Percentiles rank a stretch among this genome's conserved stretches.
Evolutionary conservation across 2,113 vertebrate genomes (phyloP).

Genomic region (Carassius gibelio): DNA sequence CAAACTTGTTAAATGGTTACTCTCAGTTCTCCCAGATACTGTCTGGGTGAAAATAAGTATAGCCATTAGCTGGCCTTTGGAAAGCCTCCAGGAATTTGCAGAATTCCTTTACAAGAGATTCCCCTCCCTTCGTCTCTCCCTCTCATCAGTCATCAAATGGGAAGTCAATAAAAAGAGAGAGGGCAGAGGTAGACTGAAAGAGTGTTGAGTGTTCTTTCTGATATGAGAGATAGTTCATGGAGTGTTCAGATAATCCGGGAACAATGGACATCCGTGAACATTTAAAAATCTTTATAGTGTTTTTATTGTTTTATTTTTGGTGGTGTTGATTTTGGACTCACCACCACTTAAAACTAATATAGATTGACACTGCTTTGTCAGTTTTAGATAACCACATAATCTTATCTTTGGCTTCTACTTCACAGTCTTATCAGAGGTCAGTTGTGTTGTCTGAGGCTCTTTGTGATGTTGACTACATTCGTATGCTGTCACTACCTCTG

Average conservation of each 20-base stretch:
- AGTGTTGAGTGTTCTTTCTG: not conserved
- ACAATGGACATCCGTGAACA: not conserved
- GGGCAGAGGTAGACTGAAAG: not conserved
- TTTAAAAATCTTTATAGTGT: too few species aligned
- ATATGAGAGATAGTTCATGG: not conserved
- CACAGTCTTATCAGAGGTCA: not conserved
- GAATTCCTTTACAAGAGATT: constrained; percentile 24
- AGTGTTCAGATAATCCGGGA: not conserved
- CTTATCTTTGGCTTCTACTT: not conserved
- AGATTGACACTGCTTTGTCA: not conserved
- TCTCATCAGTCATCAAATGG: not conserved
- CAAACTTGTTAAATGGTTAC: constrained; percentile 55
- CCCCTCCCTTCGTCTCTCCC: not conserved
- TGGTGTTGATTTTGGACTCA: too few species aligned
- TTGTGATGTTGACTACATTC: not conserved
- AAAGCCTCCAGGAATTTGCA: constrained; percentile 45
- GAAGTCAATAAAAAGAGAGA: constrained; percentile 35
- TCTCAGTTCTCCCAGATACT: constrained; percentile 20
- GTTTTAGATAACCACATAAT: not conserved
- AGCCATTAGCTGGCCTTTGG: constrained; percentile 23
- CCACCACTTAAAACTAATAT: too few species aligned
- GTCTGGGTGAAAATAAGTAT: constrained; percentile 31
- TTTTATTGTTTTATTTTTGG: too few species aligned
- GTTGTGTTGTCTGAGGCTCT: not conserved
- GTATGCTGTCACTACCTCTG: not conserved